Evolutionary conservation across 2,113 vertebrate genomes (phyloP), one percentile per base, ranked within the genome.

Genomic region (Thamnaconus septentrionalis): DNA sequence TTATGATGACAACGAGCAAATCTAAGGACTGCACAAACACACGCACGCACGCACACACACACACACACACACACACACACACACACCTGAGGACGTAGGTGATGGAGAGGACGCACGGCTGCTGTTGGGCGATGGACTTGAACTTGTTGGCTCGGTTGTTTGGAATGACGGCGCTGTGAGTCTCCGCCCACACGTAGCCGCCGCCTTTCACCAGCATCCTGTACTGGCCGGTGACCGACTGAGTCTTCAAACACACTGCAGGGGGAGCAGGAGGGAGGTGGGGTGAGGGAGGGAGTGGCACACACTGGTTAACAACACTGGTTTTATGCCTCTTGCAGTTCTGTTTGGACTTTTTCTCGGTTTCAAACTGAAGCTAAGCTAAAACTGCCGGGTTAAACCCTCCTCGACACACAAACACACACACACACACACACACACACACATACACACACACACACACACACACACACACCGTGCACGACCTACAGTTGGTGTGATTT

Each of bases 161-260:
- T 80, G 96, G 94, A 72, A 97, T 94, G 83, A 98, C 94, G 0
- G 96, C 96, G 11, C 94, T 93, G 71, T 98, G 96, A 1, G 91
- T 98, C 89, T 99, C 94, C 83, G 95, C 88, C 97, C 97, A 99
- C 3, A 96, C 93, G 0, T 96, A 99, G 4, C 97, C 97, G 41
- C 97, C 97, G 0, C 94, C 92, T 76, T 93, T 96, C 8, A 95
- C 96, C 10, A 99, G 92, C 94, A 99, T 93, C 50, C 97, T 92
- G 91, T 98, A 99, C 75, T 92, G 94, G 57, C 94, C 91, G 0
- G 93, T 98, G 83, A 96, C 93, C 0, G 95, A 95, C 80, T 98
- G 96, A 39, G 92, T 95, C 88, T 96, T 98, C 54, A 91, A 76
- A 68, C 94, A 97, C 89, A 98, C 97, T 99, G 80, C 56, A 59